phyloP scores from a whole-genome alignment of 2,797 vertebrate species.

The Nannoperca obscura region DNA sequence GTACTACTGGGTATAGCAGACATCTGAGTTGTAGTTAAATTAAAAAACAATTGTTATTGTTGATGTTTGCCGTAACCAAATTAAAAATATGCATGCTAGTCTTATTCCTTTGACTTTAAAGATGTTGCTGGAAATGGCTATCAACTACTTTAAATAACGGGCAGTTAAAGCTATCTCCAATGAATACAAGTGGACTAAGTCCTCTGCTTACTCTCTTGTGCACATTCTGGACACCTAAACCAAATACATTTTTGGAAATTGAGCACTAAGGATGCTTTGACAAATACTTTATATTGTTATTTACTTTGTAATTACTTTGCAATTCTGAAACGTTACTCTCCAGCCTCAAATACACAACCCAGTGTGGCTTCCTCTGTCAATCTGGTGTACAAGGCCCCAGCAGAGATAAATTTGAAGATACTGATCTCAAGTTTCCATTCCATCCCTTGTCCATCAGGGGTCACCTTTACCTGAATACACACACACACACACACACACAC shows the following conservation, averaged over 20 bases:
- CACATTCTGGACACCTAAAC: not conserved
- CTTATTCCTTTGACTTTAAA: not conserved
- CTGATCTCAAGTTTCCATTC: constrained; percentile 48
- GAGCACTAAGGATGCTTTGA: not conserved
- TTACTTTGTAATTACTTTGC: no score
- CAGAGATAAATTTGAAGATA: constrained; percentile 46
- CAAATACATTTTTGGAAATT: not conserved
- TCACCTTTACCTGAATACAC: constrained; percentile 47
- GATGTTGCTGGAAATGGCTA: not conserved
- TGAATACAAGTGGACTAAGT: not conserved
- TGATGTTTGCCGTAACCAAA: constrained; percentile 9
- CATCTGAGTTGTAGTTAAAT: constrained; percentile 30
- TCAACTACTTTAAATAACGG: constrained; percentile 11
- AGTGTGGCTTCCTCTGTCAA: constrained; percentile 47
- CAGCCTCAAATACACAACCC: constrained; percentile 1
- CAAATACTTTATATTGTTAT: not conserved
- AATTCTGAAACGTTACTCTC: not conserved
- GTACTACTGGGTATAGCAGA: constrained; percentile 18
- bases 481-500: not conserved
- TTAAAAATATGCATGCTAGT: constrained; percentile 9
- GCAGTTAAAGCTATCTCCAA: not conserved
- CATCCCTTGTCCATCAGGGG: constrained; percentile 47
- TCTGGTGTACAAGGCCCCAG: constrained; percentile 31
- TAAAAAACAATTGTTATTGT: constrained; percentile 19
- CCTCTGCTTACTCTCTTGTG: not conserved